Evolutionary conservation across 2,888 invertebrate species (phyloP).

Genomic region (Hirtodrosophila confusa): DNA sequence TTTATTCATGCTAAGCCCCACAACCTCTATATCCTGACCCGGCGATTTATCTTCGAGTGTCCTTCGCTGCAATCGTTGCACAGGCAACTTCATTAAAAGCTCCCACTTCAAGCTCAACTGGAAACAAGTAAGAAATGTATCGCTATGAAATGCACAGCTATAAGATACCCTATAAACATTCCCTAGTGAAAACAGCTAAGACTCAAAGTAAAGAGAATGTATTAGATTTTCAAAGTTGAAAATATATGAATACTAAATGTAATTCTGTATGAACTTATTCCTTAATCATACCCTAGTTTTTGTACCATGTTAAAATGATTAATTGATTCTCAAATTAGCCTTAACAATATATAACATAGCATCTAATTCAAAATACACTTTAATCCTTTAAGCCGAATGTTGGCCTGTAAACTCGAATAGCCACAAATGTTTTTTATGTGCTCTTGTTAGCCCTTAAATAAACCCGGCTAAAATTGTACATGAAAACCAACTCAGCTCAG

Average conservation of each 20-base stretch:
- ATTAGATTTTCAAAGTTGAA: too few species aligned
- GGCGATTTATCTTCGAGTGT: constrained; percentile 66
- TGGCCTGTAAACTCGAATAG: constrained; percentile 33
- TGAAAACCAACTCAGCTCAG: constrained; percentile 14
- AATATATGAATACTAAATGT: too few species aligned
- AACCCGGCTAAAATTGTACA: constrained; percentile 16
- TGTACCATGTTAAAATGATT: too few species aligned
- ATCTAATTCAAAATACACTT: constrained; percentile 13
- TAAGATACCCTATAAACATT: background rate
- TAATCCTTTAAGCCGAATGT: background rate
- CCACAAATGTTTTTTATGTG: constrained; percentile 12
- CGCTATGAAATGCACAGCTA: background rate
- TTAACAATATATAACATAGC: too few species aligned
- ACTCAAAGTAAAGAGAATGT: too few species aligned
- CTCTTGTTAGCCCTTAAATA: constrained; percentile 15
- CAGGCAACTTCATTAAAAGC: constrained; percentile 57
- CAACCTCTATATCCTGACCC: constrained; percentile 43
- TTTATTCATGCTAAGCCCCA: constrained; percentile 51
- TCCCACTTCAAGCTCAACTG: constrained; percentile 25
- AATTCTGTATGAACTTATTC: too few species aligned
- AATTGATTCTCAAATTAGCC: too few species aligned
- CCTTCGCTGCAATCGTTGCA: constrained; percentile 23
- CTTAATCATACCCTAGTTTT: too few species aligned
- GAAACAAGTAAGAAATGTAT: background rate
- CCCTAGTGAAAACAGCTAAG: too few species aligned